phyloP scores from a whole-genome alignment of 2,113 vertebrate genomes.

The Bombycilla garrulus region DNA sequence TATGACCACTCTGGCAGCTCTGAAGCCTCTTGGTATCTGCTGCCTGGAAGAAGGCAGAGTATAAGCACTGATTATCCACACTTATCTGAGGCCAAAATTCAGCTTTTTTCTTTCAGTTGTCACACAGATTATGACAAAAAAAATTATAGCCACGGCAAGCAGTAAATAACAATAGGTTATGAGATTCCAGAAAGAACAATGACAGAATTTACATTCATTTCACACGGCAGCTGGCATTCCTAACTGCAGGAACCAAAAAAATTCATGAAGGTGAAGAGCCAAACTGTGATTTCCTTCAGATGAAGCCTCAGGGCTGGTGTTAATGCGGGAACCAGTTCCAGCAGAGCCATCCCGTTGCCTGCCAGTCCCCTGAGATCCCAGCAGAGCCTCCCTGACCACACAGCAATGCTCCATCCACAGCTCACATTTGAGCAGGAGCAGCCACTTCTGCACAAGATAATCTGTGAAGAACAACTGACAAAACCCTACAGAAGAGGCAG shows the following conservation, averaged over 20 bases:
- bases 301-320: accelerated
- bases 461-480: neutral
- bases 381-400: neutral
- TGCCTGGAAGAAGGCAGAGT: neutral
- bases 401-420: accelerated
- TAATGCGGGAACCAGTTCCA: neutral
- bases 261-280: neutral
- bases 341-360: neutral
- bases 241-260: neutral
- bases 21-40: neutral
- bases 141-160: neutral
- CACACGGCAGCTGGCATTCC: neutral
- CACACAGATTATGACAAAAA: neutral
- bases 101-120: neutral
- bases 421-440: neutral
- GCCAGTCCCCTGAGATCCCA: neutral
- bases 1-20: neutral
- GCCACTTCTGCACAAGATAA: neutral
- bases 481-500: neutral
- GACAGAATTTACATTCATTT: neutral
- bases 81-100: neutral
- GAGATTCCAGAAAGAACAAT: neutral
- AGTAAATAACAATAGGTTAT: neutral
- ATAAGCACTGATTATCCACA: neutral
- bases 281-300: neutral